Evolutionary conservation across 2,888 invertebrate species (phyloP).

Genomic region (Gisinianus flammeolus): DNA sequence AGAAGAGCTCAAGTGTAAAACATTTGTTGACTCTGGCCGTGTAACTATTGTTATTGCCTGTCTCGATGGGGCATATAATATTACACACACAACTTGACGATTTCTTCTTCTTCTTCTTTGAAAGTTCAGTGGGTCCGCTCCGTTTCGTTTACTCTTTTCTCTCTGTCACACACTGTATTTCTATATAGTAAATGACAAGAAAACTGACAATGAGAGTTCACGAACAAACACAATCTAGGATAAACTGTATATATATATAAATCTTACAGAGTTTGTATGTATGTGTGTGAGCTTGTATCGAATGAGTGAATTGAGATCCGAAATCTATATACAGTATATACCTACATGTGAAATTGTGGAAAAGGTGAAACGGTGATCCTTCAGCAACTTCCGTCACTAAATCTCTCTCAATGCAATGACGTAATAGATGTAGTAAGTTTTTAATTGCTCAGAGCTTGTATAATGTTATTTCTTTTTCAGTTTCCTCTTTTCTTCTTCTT

Average conservation of each 20-base stretch:
- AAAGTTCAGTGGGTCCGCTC: constrained; percentile 10
- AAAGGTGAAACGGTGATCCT: not conserved
- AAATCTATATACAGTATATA: not conserved
- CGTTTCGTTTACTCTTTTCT: not conserved
- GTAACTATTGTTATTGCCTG: not conserved
- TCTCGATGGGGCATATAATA: not conserved
- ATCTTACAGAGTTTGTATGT: not conserved
- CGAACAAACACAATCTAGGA: constrained; percentile 3
- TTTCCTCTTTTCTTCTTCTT: no score
- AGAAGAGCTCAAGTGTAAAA: constrained; percentile 34
- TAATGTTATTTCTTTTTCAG: no score
- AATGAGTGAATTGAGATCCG: not conserved
- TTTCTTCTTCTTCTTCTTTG: not conserved
- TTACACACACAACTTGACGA: constrained; percentile 6
- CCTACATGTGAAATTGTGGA: not conserved
- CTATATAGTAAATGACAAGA: not conserved
- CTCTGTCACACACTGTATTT: not conserved
- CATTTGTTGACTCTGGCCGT: constrained; percentile 26
- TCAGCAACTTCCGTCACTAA: not conserved
- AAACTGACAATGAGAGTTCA: not conserved
- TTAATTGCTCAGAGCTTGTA: not conserved
- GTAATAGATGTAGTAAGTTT: not conserved
- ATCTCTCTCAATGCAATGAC: not conserved
- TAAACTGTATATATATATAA: not conserved
- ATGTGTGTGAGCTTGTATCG: not conserved